Base-by-base conservation (phyloP, 2,113 vertebrate genomes). In the Mionectes macconnelli region DNA sequence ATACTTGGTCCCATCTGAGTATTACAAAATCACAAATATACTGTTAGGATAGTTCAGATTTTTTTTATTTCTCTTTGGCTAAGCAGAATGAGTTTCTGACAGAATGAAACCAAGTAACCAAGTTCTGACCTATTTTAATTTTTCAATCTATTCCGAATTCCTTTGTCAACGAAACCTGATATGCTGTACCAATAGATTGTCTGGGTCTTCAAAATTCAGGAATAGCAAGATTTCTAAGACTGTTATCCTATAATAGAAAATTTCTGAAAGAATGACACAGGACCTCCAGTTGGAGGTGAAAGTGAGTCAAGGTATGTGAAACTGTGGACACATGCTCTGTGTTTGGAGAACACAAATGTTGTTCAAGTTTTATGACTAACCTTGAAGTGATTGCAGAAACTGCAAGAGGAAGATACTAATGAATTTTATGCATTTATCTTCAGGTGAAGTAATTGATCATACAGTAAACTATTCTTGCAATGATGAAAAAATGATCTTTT, bases 381-480 rank as follows among this genome's bases (percentile, higher is more conserved):
- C 14, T 47, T 68, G 33, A 53, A 74, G 52, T 23, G 17, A 56
- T 52, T 86, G 33, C 11, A 94, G 70, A 95, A 69, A 52, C 10
- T 47, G 18, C 5, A 39, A 59, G 44, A 33, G 21, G 28, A 74
- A 94, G 84, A 64, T 70, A 44, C 23, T 83, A 57, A 88, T 89
- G 20, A 74, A 66, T 93, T 56, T 56, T 59, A 84, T 23, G 25
- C 17, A 20, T 79, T 91, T 95, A 24, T 50, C 30, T 89, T 94
- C 40, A 87, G 70, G 89, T 24, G 63, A 80, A 50, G 1, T 31
- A 21, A 86, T 86, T 93, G 70, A 92, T 94, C 25, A 8, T 47
- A 18, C 14, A 68, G 10, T 39, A 64, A 94, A 55, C 56, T 63
- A 37, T 28, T 89, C 44, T 85, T 96, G 13, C 6, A 52, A 69